These are phyloP conservation scores for Nebria ingens DNA, from an alignment of 1,140 invertebrate genomes.

Conservation along the genomic window DNA sequence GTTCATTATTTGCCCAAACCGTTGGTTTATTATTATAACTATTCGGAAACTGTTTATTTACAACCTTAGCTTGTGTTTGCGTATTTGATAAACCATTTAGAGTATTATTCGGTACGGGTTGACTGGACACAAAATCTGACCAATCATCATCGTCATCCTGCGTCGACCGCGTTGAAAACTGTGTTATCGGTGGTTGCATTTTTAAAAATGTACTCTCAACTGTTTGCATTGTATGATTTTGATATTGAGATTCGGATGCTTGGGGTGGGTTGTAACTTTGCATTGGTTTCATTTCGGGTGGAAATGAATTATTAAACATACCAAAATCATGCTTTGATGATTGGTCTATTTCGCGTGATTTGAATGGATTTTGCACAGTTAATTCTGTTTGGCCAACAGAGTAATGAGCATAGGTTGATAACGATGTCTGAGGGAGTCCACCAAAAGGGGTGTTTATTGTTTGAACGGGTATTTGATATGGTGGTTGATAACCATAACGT, in stretches of 20 bases:
- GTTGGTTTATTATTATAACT: slow-evolving; percentile 5
- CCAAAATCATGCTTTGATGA: neutral
- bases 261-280: neutral
- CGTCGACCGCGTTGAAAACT: neutral
- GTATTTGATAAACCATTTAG: neutral
- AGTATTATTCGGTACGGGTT: slow-evolving; percentile 31
- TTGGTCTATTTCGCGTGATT: neutral
- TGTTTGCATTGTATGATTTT: neutral
- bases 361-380: neutral
- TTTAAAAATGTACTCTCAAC: neutral
- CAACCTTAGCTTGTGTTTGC: neutral
- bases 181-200: neutral
- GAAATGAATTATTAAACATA: neutral
- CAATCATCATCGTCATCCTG: slow-evolving; percentile 46
- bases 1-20: neutral
- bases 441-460: slow-evolving; percentile 2
- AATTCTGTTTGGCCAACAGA: neutral
- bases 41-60: neutral
- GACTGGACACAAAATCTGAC: slow-evolving; percentile 52
- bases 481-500: neutral
- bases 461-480: slow-evolving; percentile 3
- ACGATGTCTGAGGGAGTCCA: neutral
- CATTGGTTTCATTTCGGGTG: neutral
- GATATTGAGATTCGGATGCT: neutral
- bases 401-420: neutral